Evolutionary conservation across 2,113 vertebrate species (phyloP).

Genomic region (Cyanoramphus novaezelandiae): DNA sequence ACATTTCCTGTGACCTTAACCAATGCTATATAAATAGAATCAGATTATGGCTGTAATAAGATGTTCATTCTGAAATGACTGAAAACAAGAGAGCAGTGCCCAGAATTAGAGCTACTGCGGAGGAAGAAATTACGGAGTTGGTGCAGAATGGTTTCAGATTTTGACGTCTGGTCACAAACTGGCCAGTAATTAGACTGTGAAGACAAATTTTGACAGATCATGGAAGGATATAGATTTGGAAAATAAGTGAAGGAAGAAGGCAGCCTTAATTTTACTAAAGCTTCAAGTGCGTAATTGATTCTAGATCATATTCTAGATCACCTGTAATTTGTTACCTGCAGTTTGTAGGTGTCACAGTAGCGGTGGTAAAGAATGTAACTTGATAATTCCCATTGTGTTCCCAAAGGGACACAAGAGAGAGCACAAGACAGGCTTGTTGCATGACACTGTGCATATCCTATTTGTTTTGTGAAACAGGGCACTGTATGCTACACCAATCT

Average conservation of each 20-base stretch:
- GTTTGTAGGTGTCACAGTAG: neutral
- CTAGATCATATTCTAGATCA: neutral
- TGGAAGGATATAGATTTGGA: neutral
- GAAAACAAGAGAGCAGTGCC: neutral
- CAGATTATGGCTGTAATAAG: neutral
- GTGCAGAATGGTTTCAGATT: neutral
- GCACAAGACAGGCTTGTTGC: neutral
- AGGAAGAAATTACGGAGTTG: neutral
- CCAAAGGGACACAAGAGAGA: neutral
- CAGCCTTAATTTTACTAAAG: neutral
- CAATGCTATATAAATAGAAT: neutral
- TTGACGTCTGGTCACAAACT: neutral
- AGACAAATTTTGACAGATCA: neutral
- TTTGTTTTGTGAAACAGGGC: neutral
- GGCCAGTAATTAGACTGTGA: neutral
- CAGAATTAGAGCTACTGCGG: neutral
- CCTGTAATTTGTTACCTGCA: neutral
- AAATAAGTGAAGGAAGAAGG: neutral
- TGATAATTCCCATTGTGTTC: neutral
- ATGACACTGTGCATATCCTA: rapidly evolving
- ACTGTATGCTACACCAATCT: neutral
- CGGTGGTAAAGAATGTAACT: neutral
- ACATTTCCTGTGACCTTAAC: neutral
- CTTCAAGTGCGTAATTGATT: neutral
- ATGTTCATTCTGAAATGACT: neutral